Conservation (phyloP, 2,888 invertebrate genomes). For the Hydrotaea diabolus region DNA sequence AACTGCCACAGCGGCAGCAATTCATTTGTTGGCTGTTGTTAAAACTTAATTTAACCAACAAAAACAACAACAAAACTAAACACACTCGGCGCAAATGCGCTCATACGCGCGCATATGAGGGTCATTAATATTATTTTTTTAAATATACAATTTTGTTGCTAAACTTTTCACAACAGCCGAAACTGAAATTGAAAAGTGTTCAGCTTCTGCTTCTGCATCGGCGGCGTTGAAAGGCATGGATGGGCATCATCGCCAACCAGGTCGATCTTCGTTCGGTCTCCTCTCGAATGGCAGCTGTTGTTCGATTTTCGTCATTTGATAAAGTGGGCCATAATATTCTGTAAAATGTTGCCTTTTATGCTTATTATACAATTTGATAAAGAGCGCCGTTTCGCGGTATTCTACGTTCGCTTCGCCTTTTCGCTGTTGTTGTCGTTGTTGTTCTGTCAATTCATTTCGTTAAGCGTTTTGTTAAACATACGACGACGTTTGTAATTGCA, state of each 20-base stretch:
- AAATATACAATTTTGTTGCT: slow-evolving; percentile 10
- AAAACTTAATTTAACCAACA: slow-evolving; percentile 6
- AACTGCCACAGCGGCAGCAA: slow-evolving; percentile 55
- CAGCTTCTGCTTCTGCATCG: not conserved
- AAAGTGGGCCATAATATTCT: slow-evolving; percentile 61
- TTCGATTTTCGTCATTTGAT: slow-evolving; percentile 39
- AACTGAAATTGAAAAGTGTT: not conserved
- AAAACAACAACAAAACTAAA: not conserved
- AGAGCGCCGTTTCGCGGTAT: not conserved
- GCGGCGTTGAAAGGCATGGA: slow-evolving; percentile 15
- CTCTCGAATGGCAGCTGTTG: slow-evolving; percentile 58
- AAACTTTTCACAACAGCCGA: not conserved
- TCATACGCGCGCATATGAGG: not conserved
- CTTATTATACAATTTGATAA: slow-evolving; percentile 34
- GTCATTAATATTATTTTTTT: slow-evolving; percentile 28
- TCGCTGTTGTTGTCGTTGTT: too few species aligned
- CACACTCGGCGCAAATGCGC: not conserved
- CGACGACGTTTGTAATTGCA: not conserved
- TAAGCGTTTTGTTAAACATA: slow-evolving; percentile 27
- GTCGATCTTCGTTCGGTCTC: not conserved
- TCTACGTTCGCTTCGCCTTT: too few species aligned
- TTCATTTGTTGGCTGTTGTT: slow-evolving; percentile 40
- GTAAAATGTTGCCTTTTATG: slow-evolving; percentile 49
- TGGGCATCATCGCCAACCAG: not conserved
- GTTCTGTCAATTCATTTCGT: slow-evolving; percentile 20